A percentile compares a stretch with the other conserved stretches of the same genome.
phyloP scores from a whole-genome alignment of 64 coral and sea anemone species.

The Montipora efflorescens region DNA sequence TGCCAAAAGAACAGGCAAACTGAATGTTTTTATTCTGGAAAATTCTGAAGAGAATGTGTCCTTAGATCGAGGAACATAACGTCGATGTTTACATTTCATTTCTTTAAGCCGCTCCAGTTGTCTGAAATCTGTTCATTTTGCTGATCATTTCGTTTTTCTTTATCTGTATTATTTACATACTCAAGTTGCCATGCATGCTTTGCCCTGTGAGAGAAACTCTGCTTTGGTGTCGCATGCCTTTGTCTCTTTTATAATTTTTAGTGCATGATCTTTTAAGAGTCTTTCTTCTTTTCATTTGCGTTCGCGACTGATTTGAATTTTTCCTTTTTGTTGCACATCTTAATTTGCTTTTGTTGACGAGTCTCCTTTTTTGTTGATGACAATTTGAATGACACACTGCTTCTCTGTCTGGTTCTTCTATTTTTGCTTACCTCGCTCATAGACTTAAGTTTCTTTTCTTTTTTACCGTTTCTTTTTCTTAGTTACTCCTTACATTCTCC shows the following conservation, averaged over 20 bases:
- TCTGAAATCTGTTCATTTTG: background rate
- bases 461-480: background rate
- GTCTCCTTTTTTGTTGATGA: background rate
- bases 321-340: background rate
- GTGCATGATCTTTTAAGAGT: background rate
- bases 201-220: background rate
- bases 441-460: background rate
- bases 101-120: no score
- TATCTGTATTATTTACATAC: no score
- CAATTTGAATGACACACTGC: background rate
- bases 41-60: no score
- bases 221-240: background rate
- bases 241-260: no score
- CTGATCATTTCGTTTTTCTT: background rate
- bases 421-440: background rate
- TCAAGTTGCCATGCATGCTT: background rate
- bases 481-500: background rate
- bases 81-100: no score
- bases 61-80: no score
- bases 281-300: background rate
- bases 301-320: background rate
- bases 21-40: no score
- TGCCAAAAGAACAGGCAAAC: no score
- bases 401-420: background rate
- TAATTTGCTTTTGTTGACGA: background rate